Conservation (phyloP, 2,113 vertebrate genomes). For the Lepisosteus osseus region DNA sequence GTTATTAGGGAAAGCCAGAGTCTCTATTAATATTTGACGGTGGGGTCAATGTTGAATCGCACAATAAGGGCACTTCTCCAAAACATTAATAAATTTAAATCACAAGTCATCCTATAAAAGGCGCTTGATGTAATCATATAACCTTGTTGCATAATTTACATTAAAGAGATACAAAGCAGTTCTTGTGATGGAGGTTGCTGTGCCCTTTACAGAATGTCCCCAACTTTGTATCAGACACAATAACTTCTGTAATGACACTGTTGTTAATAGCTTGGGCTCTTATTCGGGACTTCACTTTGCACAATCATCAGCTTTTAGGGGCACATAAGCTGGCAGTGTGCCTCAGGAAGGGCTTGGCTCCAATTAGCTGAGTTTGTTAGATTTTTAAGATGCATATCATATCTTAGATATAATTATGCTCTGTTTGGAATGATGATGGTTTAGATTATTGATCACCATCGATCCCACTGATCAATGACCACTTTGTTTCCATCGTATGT, state of each 20-base stretch:
- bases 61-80: conserved; percentile 41
- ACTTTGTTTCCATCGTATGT: conserved; percentile 67
- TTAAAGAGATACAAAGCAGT: conserved; percentile 34
- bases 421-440: conserved; percentile 69
- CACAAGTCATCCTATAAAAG: conserved; percentile 43
- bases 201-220: conserved; percentile 50
- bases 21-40: conserved; percentile 30
- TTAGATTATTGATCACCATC: conserved; percentile 72
- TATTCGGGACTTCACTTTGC: conserved; percentile 50
- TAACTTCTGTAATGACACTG: conserved; percentile 52
- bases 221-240: conserved; percentile 45
- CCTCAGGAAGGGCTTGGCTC: conserved; percentile 52
- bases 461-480: conserved; percentile 69
- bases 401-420: conserved; percentile 70
- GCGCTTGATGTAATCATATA: conserved; percentile 35
- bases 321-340: conserved; percentile 40
- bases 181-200: conserved; percentile 35
- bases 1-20: conserved; percentile 34
- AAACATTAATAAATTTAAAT: conserved; percentile 48
- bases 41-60: conserved; percentile 44
- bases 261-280: conserved; percentile 56
- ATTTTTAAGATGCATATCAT: conserved; percentile 68
- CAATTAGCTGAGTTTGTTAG: conserved; percentile 65
- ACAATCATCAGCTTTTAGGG: conserved; percentile 44
- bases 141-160: conserved; percentile 39